Conservation (phyloP, 2,888 invertebrate species). For the Ctenicera cuprea region DNA sequence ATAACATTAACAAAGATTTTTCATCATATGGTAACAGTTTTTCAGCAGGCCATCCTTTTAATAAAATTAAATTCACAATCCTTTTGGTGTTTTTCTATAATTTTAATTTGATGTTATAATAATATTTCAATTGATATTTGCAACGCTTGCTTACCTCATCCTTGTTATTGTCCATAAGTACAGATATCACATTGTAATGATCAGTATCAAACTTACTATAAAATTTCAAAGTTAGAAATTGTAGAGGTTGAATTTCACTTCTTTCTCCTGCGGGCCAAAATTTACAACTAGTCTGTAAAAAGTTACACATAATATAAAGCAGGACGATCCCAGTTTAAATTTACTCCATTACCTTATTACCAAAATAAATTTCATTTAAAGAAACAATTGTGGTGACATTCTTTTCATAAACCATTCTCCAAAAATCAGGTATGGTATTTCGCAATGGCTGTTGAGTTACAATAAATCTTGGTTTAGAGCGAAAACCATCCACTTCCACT, state of each 20-base stretch:
- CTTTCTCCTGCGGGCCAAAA: constrained; percentile 59
- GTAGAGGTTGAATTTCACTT: constrained; percentile 60
- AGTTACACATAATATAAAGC: too few relatives aligned
- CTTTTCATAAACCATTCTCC: constrained; percentile 69
- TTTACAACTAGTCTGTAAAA: constrained; percentile 61
- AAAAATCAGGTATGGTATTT: constrained; percentile 68
- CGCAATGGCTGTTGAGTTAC: constrained; percentile 68
- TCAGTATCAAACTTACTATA: constrained; percentile 50
- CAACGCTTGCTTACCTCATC: not conserved
- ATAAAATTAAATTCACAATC: constrained; percentile 27
- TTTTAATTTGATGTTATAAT: too few relatives aligned
- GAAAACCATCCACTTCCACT: constrained; percentile 64
- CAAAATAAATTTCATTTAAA: constrained; percentile 63
- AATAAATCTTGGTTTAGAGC: constrained; percentile 65
- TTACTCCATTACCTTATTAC: constrained; percentile 62
- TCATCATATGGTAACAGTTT: constrained; percentile 58
- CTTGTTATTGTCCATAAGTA: constrained; percentile 45
- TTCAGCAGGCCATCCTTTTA: constrained; percentile 60
- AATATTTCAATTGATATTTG: not conserved
- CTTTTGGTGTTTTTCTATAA: constrained; percentile 31
- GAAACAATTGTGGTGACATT: constrained; percentile 65
- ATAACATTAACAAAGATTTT: constrained; percentile 62
- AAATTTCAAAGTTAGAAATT: constrained; percentile 60
- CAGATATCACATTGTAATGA: constrained; percentile 37
- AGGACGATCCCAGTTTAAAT: too few relatives aligned